phyloP scores from a whole-genome alignment of 1,140 invertebrate species.

The Holcopasites calliopsidis region DNA sequence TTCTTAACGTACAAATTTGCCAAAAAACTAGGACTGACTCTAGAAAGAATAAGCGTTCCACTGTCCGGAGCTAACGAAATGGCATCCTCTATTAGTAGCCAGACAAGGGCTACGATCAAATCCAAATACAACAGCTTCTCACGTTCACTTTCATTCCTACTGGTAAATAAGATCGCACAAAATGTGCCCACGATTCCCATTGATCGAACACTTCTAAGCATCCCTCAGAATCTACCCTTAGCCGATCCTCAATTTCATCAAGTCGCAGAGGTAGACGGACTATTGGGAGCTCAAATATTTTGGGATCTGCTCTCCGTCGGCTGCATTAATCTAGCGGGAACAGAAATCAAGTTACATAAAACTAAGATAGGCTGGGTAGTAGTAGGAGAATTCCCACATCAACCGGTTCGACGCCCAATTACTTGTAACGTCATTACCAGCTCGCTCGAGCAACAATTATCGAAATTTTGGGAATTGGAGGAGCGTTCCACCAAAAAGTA shows the following conservation, averaged over 20 bases:
- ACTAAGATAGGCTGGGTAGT: slow-evolving; percentile 27
- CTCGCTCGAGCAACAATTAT: neutral
- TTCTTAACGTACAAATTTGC: slow-evolving; percentile 6
- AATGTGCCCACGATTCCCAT: neutral
- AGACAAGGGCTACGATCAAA: neutral
- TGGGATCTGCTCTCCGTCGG: slow-evolving; percentile 59
- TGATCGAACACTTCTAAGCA: neutral
- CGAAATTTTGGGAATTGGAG: neutral
- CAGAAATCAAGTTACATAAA: slow-evolving; percentile 57
- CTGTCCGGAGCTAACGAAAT: slow-evolving; percentile 23
- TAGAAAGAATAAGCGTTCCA: fast-evolving
- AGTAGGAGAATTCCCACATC: neutral
- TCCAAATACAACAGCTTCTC: slow-evolving; percentile 16
- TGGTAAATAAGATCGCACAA: slow-evolving; percentile 22
- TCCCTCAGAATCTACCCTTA: slow-evolving; percentile 32
- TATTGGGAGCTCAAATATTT: slow-evolving; percentile 60
- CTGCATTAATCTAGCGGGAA: slow-evolving; percentile 47
- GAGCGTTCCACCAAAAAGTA: neutral
- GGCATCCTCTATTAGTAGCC: neutral
- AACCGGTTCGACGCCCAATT: neutral
- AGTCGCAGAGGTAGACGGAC: slow-evolving; percentile 47
- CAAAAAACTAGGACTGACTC: neutral
- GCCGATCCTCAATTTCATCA: slow-evolving; percentile 62
- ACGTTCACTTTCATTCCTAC: slow-evolving; percentile 10
- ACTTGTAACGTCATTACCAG: neutral